phyloP scores from a whole-genome alignment of 2,888 invertebrate genomes.

The Eristalis pertinax region DNA sequence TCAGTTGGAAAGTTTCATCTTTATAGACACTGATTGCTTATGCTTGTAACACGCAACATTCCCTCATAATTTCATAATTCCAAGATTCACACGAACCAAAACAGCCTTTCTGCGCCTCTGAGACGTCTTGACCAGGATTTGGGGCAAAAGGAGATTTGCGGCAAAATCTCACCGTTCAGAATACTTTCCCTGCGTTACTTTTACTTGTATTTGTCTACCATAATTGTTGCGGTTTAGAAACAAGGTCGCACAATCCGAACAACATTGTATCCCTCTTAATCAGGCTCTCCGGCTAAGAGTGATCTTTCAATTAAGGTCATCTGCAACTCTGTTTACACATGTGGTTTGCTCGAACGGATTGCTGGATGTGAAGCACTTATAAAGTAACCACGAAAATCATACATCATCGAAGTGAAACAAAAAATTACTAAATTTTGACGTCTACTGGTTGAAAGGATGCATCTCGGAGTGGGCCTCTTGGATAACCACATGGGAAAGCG shows the following conservation, averaged over 20 bases:
- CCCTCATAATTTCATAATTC: not conserved
- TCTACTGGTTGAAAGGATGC: not conserved
- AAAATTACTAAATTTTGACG: not conserved
- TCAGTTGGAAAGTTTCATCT: not conserved
- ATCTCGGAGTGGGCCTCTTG: not conserved
- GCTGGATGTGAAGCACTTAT: not conserved
- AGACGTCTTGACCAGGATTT: not conserved
- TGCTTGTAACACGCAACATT: not conserved
- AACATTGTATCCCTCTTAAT: not conserved
- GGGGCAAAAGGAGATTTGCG: not conserved
- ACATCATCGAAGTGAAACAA: not conserved
- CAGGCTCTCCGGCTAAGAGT: not conserved
- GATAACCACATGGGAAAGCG: not conserved
- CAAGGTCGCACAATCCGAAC: not conserved
- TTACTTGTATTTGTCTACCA: not conserved
- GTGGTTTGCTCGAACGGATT: not conserved
- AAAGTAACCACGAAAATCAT: slow-evolving; percentile 33
- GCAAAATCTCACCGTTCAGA: not conserved
- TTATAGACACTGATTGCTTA: not conserved
- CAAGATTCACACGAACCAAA: not conserved
- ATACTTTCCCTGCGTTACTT: not conserved
- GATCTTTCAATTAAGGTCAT: not conserved
- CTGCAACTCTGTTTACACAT: not conserved
- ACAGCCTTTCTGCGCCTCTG: not conserved
- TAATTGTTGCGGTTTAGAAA: not conserved